These are phyloP conservation scores for Charanyca ferruginea DNA, from an alignment of 2,888 invertebrate genomes.

Conservation along the genomic window DNA sequence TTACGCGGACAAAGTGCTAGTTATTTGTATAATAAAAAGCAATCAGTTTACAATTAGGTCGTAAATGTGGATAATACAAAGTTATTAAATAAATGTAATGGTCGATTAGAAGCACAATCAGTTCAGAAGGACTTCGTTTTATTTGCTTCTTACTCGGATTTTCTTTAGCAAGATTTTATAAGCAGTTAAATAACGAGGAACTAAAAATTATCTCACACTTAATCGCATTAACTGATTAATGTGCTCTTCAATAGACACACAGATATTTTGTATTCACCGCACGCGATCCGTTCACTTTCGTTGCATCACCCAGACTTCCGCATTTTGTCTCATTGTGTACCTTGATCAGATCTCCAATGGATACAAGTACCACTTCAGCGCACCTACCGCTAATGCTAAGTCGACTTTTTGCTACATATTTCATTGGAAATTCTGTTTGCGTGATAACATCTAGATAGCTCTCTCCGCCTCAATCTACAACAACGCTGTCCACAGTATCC, in stretches of 20 bases:
- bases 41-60: not conserved
- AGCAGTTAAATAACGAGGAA: slow-evolving; percentile 35
- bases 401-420: slow-evolving; percentile 76
- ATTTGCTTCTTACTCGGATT: not conserved
- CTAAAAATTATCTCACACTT: slow-evolving; percentile 56
- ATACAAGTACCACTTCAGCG: slow-evolving; percentile 43
- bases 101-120: not conserved
- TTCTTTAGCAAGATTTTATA: slow-evolving; percentile 20
- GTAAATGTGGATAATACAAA: not conserved
- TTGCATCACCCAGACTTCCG: slow-evolving; percentile 77
- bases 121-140: slow-evolving; percentile 1
- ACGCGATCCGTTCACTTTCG: slow-evolving; percentile 80
- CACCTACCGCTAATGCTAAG: slow-evolving; percentile 59
- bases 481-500: slow-evolving; percentile 63
- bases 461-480: slow-evolving; percentile 73
- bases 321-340: slow-evolving; percentile 69
- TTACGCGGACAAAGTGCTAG: no score
- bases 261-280: slow-evolving; percentile 66
- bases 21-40: not conserved
- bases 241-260: slow-evolving; percentile 45
- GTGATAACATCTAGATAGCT: slow-evolving; percentile 74
- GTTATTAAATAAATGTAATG: not conserved
- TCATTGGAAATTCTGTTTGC: slow-evolving; percentile 85
- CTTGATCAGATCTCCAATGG: slow-evolving; percentile 70
- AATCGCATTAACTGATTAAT: slow-evolving; percentile 50